A percentile compares a stretch with the other conserved stretches of the same genome.
These are phyloP conservation scores for Glandiceps talaboti DNA, from an alignment of 53 echinoderm and acorn worm species.

Conservation along the genomic window DNA sequence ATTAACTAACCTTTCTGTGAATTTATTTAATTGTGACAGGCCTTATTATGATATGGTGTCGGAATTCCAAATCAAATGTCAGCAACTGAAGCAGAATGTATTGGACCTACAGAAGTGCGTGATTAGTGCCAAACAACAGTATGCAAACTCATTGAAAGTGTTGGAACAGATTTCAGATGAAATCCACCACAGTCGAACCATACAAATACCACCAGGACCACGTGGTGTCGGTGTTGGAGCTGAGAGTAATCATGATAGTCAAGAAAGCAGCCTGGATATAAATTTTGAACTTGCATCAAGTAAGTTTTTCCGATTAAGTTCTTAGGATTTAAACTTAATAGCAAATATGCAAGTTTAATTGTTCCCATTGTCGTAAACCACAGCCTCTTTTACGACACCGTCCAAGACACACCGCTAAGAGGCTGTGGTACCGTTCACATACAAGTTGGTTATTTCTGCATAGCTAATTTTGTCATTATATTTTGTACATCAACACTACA, in stretches of 20 bases:
- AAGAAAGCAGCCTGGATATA: slow-evolving; percentile 5
- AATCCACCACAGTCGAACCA: slow-evolving; percentile 59
- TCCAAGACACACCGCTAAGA: too few relatives aligned
- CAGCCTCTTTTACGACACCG: too few relatives aligned
- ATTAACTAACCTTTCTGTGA: too few relatives aligned
- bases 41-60: slow-evolving; percentile 55
- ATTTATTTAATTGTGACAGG: too few relatives aligned
- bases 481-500: too few relatives aligned
- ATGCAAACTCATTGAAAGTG: slow-evolving; percentile 48
- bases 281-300: slow-evolving; percentile 5
- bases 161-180: slow-evolving; percentile 87
- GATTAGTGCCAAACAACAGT: slow-evolving; percentile 36
- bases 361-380: too few relatives aligned
- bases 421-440: too few relatives aligned
- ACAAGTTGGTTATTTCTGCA: too few relatives aligned
- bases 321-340: too few relatives aligned
- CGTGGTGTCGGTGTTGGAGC: slow-evolving; percentile 38
- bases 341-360: too few relatives aligned
- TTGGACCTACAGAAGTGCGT: slow-evolving; percentile 38
- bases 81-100: slow-evolving; percentile 50
- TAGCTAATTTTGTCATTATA: too few relatives aligned
- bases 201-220: neutral
- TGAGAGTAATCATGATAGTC: slow-evolving; percentile 23
- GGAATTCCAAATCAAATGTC: slow-evolving; percentile 41
- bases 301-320: neutral